These are phyloP conservation scores for Loxodonta africana DNA, from an alignment of 2,113 vertebrate genomes.

Conservation along the genomic window DNA sequence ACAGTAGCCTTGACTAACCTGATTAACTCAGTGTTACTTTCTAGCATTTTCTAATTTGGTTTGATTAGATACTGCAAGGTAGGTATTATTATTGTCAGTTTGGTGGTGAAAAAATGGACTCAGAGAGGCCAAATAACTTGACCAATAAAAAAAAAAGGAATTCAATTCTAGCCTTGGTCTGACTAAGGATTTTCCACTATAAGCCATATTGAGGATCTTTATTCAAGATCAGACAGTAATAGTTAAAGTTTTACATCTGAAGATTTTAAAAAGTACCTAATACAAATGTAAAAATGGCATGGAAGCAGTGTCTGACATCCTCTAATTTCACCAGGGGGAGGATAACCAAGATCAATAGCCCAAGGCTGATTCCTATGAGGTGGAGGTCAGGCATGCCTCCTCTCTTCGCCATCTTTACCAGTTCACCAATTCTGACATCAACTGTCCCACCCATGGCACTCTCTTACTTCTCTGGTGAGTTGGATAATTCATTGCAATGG, in stretches of 20 bases:
- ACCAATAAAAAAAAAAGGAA: conserved; percentile 37
- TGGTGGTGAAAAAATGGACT: background rate
- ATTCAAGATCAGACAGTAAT: conserved; percentile 9
- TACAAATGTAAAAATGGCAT: background rate
- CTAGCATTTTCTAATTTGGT: conserved; percentile 66
- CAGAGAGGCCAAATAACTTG: conserved; percentile 38
- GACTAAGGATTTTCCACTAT: background rate
- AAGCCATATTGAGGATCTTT: background rate
- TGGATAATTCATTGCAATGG: too few relatives aligned
- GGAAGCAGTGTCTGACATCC: too few relatives aligned
- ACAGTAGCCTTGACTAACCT: conserved; percentile 29
- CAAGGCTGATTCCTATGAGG: too few relatives aligned
- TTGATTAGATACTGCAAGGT: conserved; percentile 49
- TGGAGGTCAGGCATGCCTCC: too few relatives aligned
- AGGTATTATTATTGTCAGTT: conserved; percentile 41
- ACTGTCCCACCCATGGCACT: too few relatives aligned
- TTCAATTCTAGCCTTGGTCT: background rate
- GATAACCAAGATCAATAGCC: too few relatives aligned
- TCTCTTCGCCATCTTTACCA: too few relatives aligned
- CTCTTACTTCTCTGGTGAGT: too few relatives aligned
- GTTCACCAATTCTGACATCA: too few relatives aligned
- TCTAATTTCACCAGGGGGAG: too few relatives aligned
- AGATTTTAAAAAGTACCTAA: conserved; percentile 6
- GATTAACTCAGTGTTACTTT: conserved; percentile 54
- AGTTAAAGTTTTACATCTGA: conserved; percentile 47